Percentiles rank a stretch among this genome's conserved stretches.
Conservation (phyloP, 2,797 vertebrate genomes). For the Syndactyla subalaris region DNA sequence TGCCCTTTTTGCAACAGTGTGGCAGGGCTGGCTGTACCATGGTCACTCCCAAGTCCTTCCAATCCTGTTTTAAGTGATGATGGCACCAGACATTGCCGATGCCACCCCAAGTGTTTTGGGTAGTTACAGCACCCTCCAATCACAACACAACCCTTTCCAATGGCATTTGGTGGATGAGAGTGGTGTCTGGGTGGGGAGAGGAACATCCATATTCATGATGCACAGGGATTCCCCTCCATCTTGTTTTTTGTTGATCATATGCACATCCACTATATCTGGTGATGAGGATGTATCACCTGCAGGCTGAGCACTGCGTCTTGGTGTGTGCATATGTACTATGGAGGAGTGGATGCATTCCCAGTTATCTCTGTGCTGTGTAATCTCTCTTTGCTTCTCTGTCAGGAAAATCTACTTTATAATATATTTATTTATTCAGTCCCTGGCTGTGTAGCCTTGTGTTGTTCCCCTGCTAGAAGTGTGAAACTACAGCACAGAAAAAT, state of each 20-base stretch:
- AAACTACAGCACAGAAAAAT: accelerated
- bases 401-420: background rate
- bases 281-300: background rate
- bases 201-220: background rate
- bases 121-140: background rate
- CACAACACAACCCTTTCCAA: accelerated
- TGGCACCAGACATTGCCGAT: background rate
- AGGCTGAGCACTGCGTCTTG: background rate
- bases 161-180: background rate
- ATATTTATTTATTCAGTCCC: background rate
- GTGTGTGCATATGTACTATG: background rate
- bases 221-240: background rate
- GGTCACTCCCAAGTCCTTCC: accelerated
- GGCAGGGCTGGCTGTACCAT: background rate
- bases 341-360: background rate
- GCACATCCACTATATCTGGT: background rate
- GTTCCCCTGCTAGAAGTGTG: background rate
- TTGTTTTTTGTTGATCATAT: background rate
- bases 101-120: background rate
- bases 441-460: background rate
- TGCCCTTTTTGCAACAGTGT: background rate
- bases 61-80: background rate
- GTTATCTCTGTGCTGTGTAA: background rate
- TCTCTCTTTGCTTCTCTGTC: background rate
- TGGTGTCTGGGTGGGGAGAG: accelerated